Conservation (phyloP, 37 sponge, comb jelly and placozoan genomes). For the Oscarella lobularis region DNA sequence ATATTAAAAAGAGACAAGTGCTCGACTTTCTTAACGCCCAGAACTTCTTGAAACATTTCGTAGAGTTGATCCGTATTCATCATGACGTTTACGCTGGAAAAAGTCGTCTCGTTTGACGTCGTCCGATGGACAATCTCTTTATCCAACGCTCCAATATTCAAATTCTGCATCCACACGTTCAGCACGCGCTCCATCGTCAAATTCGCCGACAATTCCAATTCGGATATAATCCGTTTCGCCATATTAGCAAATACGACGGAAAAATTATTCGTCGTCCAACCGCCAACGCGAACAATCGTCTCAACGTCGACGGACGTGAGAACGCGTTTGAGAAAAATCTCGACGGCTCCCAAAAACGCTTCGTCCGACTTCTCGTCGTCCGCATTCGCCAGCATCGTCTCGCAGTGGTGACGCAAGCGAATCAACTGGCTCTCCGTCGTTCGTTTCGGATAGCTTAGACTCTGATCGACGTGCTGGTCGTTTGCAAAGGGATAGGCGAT, state of each 20-base stretch:
- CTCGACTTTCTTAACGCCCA: constrained; percentile 21
- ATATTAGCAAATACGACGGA: neutral
- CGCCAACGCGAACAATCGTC: neutral
- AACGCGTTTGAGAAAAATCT: neutral
- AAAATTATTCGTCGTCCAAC: neutral
- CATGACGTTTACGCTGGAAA: neutral
- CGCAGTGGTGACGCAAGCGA: constrained; percentile 5
- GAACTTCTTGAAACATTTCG: constrained; percentile 43
- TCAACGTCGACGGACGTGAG: neutral
- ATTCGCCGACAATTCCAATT: neutral
- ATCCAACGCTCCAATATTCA: neutral
- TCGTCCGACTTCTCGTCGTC: neutral
- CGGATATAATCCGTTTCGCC: neutral
- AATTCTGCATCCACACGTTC: neutral
- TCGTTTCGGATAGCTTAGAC: constrained; percentile 7
- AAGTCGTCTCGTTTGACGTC: neutral
- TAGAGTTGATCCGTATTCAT: constrained; percentile 21
- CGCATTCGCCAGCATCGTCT: neutral
- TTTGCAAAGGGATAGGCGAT: constrained; percentile 67
- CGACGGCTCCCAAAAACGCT: neutral
- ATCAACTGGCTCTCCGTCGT: constrained; percentile 8
- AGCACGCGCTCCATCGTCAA: neutral
- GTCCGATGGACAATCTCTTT: neutral
- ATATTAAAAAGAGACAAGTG: constrained; percentile 32
- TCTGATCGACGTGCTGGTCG: constrained; percentile 22